Percentiles rank a stretch among this genome's conserved stretches.
Conservation (phyloP, 2,113 vertebrate species). For the Oryzias curvinotus region DNA sequence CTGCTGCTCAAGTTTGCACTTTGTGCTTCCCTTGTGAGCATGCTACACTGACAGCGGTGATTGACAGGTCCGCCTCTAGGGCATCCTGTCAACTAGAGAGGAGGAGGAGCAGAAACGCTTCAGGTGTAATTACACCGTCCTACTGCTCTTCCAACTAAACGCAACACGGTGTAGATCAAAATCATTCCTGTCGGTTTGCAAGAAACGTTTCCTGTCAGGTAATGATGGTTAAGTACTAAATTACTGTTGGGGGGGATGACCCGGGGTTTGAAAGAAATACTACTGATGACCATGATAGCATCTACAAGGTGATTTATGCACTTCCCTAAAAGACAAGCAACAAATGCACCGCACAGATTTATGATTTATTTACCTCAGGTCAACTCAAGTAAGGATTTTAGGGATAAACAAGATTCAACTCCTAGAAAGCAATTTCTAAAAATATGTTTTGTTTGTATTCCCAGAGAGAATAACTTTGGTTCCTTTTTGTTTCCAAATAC, state of each 20-base stretch:
- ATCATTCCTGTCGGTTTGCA: constrained; percentile 24
- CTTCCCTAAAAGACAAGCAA: background rate
- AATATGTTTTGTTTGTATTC: too few species aligned
- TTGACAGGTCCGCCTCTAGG: constrained; percentile 39
- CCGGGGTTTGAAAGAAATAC: background rate
- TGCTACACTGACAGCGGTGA: constrained; percentile 18
- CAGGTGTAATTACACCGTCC: constrained; percentile 46
- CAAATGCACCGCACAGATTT: background rate
- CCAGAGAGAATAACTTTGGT: too few species aligned
- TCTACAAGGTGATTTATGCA: constrained; percentile 2
- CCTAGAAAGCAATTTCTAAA: too few species aligned
- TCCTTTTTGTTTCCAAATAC: too few species aligned
- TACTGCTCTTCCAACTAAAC: constrained; percentile 67
- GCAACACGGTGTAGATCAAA: constrained; percentile 31
- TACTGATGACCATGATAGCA: background rate
- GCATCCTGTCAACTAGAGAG: constrained; percentile 37
- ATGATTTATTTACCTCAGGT: background rate
- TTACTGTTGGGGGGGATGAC: constrained; percentile 5
- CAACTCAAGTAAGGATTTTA: too few species aligned
- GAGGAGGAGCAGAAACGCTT: constrained; percentile 50
- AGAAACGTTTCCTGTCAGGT: constrained; percentile 23
- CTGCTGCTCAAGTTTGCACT: constrained; percentile 2
- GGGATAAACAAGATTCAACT: too few species aligned
- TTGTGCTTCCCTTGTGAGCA: background rate
- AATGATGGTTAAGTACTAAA: constrained; percentile 22